Percentiles rank a stretch among this genome's conserved stretches.
These are phyloP conservation scores for Rhogogaster chlorosoma DNA, from an alignment of 2,888 invertebrate genomes.

Conservation along the genomic window DNA sequence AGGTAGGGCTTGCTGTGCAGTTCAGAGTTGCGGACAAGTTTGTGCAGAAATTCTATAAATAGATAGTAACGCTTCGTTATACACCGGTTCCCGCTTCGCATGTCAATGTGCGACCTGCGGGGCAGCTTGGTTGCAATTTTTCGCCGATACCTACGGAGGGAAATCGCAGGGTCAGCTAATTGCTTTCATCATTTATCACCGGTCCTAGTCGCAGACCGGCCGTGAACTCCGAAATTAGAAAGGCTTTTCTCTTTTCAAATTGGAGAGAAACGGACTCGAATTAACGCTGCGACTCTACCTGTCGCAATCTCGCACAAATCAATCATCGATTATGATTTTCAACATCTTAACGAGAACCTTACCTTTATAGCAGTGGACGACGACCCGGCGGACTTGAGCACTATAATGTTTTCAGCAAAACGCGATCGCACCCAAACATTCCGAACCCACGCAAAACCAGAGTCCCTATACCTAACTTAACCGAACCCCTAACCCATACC, in stretches of 20 bases:
- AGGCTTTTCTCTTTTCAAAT: not conserved
- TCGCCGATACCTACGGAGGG: not conserved
- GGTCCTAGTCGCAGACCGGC: not conserved
- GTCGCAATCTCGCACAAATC: not conserved
- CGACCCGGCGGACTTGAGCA: conserved; percentile 6
- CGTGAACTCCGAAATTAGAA: not conserved
- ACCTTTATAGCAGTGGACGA: not conserved
- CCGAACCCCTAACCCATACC: conserved; percentile 41
- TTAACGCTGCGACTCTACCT: not conserved
- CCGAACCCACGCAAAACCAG: conserved; percentile 70
- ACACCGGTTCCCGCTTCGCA: conserved; percentile 37
- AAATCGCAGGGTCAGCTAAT: not conserved
- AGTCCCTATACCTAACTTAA: conserved; percentile 60
- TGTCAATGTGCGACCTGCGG: conserved; percentile 41
- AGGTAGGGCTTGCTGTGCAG: conserved; percentile 1
- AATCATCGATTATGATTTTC: not conserved
- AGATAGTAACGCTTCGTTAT: conserved; percentile 44
- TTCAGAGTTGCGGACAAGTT: conserved; percentile 45
- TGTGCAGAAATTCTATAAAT: conserved; percentile 51
- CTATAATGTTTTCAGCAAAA: conserved; percentile 62
- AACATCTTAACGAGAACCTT: not conserved
- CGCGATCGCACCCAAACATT: conserved; percentile 70
- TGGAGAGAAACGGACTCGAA: not conserved
- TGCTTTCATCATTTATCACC: not conserved
- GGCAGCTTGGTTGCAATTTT: conserved; percentile 29